A percentile compares a stretch with the other conserved stretches of the same genome.
These are phyloP conservation scores for Drosophila conformis DNA, from an alignment of 2,888 invertebrate species.

Conservation along the genomic window DNA sequence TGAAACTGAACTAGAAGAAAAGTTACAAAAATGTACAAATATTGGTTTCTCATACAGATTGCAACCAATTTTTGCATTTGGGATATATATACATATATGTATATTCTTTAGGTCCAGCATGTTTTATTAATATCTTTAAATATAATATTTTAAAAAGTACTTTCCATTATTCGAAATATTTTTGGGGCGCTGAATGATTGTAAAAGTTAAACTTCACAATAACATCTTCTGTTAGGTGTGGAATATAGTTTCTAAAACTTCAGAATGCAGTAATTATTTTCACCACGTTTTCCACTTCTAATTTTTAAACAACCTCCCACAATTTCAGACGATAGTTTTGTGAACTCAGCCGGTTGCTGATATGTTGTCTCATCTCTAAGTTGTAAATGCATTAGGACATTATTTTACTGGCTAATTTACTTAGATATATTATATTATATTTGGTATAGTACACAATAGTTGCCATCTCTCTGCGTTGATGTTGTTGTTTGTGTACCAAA, in stretches of 20 bases:
- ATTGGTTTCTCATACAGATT: neutral
- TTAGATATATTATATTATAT: constrained; percentile 40
- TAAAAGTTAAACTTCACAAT: neutral
- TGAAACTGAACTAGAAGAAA: neutral
- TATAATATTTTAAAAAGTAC: neutral
- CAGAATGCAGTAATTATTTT: too few species aligned
- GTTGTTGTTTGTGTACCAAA: constrained; percentile 68
- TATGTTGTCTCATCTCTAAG: constrained; percentile 37
- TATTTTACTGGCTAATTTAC: constrained; percentile 62
- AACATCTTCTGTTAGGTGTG: too few species aligned
- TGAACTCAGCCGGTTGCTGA: neutral
- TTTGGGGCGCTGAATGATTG: neutral
- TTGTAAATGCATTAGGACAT: constrained; percentile 60
- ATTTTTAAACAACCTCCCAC: neutral
- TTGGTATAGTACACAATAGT: constrained; percentile 36
- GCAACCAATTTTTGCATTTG: neutral
- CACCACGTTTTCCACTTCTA: neutral
- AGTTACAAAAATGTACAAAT: neutral
- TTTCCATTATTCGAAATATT: neutral
- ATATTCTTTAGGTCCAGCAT: neutral
- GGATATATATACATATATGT: too few species aligned
- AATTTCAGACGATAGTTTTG: constrained; percentile 13
- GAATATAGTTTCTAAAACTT: too few species aligned
- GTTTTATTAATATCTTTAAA: too few species aligned
- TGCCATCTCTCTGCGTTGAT: constrained; percentile 47